Base-by-base conservation (phyloP, 2,888 invertebrate genomes). In the Dione vanillae region DNA sequence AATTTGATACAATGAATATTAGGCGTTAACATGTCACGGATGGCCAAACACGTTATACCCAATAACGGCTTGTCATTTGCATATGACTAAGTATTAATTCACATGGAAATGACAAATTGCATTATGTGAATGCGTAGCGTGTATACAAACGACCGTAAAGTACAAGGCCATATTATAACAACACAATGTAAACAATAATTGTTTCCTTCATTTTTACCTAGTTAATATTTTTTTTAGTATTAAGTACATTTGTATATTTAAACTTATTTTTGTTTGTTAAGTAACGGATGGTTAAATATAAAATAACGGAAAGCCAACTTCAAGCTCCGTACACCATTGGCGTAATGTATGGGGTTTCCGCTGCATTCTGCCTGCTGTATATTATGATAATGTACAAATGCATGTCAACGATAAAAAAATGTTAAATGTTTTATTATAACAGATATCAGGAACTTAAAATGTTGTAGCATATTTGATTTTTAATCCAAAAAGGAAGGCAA, bases 401-500 rank as follows among this genome's bases (percentile, higher is more conserved):
- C 27, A 27, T 27, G 5, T 27, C n/a, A n/a, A n/a, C n/a, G n/a
- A n/a, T n/a, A n/a, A n/a, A n/a, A n/a, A n/a, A n/a, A n/a, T n/a
- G n/a, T n/a, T n/a, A n/a, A n/a, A n/a, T n/a, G n/a, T n/a, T n/a
- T n/a, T n/a, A n/a, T n/a, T n/a, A n/a, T n/a, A n/a, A n/a, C n/a
- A n/a, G n/a, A n/a, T n/a, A n/a, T n/a, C n/a, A n/a, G n/a, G n/a
- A n/a, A n/a, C n/a, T n/a, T n/a, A n/a, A n/a, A n/a, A n/a, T n/a
- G n/a, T n/a, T n/a, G n/a, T n/a, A n/a, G n/a, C n/a, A n/a, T n/a
- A n/a, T n/a, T n/a, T n/a, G n/a, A n/a, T 35, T 35, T 61, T 27
- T 70, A 77, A 74, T 72, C 54, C 11, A 71, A 12, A 64, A 71
- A 64, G 49, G 65, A 11, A 66, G 58, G 74, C n/a, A n/a, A n/a